Percentiles rank a stretch among this genome's conserved stretches.
Conservation (phyloP, 1,140 invertebrate species). For the Cephus cinctus region DNA sequence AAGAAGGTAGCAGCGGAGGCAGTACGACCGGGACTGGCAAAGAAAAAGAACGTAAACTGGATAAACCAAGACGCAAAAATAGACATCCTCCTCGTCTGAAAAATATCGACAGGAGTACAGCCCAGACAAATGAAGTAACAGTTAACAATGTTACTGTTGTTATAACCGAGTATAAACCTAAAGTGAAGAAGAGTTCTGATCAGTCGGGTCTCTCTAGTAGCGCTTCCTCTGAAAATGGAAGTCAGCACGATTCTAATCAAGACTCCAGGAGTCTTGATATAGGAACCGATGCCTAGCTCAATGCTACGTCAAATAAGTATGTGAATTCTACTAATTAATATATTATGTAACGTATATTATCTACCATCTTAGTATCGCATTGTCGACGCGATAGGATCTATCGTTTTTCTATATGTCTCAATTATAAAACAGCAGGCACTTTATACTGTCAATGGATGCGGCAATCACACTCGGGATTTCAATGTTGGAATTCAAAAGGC, state of each 20-base stretch:
- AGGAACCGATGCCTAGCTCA: conserved; percentile 49
- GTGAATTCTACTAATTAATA: conserved; percentile 41
- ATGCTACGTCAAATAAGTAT: conserved; percentile 29
- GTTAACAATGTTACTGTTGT: conserved; percentile 95
- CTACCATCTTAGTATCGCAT: conserved; percentile 28
- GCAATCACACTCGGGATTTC: conserved; percentile 5
- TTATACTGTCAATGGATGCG: conserved; percentile 33
- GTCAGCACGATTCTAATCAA: conserved; percentile 64
- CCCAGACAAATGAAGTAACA: conserved; percentile 89
- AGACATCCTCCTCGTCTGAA: conserved; percentile 77
- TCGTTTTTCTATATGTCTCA: conserved; percentile 29
- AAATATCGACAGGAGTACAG: conserved; percentile 85
- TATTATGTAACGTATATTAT: conserved; percentile 35
- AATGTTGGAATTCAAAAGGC: conserved; percentile 4
- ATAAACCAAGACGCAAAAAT: conserved; percentile 49
- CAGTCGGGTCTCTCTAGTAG: conserved; percentile 59
- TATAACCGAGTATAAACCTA: conserved; percentile 95
- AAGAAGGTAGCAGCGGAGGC: conserved; percentile 58
- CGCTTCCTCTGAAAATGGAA: conserved; percentile 63
- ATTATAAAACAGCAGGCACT: conserved; percentile 23
- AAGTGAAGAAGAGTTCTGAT: conserved; percentile 62
- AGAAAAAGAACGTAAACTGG: conserved; percentile 55
- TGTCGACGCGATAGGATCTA: conserved; percentile 23
- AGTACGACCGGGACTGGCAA: conserved; percentile 59
- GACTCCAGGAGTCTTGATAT: conserved; percentile 60